Evolutionary conservation across 1,140 invertebrate genomes (phyloP).

Genomic region (Ceratoteleas bidentatus): DNA sequence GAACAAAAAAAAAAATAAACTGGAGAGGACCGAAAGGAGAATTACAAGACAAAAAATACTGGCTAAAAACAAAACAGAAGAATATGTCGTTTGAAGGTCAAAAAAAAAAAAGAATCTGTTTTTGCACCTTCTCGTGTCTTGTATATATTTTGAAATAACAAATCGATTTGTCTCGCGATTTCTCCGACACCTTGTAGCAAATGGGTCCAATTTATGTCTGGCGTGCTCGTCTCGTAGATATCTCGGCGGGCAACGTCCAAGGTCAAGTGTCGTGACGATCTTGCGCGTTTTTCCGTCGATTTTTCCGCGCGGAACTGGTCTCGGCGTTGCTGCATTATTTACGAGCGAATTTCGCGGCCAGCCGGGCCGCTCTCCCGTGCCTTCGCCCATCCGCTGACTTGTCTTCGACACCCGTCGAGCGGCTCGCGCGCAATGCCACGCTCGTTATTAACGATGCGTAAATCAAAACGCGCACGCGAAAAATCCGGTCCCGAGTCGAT

Average conservation of each 20-base stretch:
- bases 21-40: too few species aligned
- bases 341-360: slow-evolving; percentile 52
- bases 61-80: too few species aligned
- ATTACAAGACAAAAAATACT: too few species aligned
- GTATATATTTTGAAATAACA: too few species aligned
- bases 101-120: too few species aligned
- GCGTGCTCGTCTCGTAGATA: neutral
- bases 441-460: slow-evolving; percentile 65
- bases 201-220: neutral
- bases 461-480: slow-evolving; percentile 63
- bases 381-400: slow-evolving; percentile 51
- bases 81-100: too few species aligned
- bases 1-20: too few species aligned
- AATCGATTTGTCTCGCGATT: too few species aligned
- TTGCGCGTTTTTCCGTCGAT: slow-evolving; percentile 37
- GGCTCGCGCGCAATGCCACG: slow-evolving; percentile 35
- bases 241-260: slow-evolving; percentile 30
- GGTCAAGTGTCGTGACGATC: slow-evolving; percentile 13
- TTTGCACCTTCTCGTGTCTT: too few species aligned
- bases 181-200: too few species aligned
- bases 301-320: slow-evolving; percentile 51
- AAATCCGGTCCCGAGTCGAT: slow-evolving; percentile 11
- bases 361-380: slow-evolving; percentile 24
- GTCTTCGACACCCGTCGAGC: slow-evolving; percentile 63
- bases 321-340: slow-evolving; percentile 38